phyloP scores from a whole-genome alignment of 2,888 invertebrate species.

The Nomada goodeniana region DNA sequence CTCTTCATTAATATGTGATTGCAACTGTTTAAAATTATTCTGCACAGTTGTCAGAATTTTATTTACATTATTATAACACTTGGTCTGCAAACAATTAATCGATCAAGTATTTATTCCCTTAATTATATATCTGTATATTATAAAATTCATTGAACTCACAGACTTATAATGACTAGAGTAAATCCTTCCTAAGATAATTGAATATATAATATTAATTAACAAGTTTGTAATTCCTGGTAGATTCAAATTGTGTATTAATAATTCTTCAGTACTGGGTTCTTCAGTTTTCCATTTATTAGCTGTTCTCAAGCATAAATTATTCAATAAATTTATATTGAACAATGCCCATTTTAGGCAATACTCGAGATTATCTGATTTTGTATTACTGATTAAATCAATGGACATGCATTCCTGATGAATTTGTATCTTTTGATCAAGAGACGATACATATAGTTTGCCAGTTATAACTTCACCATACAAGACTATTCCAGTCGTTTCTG shows the following conservation, averaged over 20 bases:
- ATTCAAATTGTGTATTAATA: conserved; percentile 54
- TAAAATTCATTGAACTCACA: conserved; percentile 73
- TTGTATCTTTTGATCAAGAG: conserved; percentile 67
- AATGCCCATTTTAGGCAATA: conserved; percentile 80
- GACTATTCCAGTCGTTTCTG: conserved; percentile 73
- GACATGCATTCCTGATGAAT: conserved; percentile 65
- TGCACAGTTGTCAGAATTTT: conserved; percentile 73
- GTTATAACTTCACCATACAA: conserved; percentile 79
- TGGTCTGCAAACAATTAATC: conserved; percentile 75
- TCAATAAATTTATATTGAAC: conserved; percentile 75
- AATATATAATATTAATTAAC: conserved; percentile 80
- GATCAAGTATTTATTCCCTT: conserved; percentile 16
- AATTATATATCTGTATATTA: conserved; percentile 27
- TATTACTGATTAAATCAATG: conserved; percentile 69
- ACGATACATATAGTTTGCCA: conserved; percentile 77
- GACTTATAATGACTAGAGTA: conserved; percentile 84
- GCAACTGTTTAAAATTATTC: conserved; percentile 74
- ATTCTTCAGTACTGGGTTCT: conserved; percentile 58
- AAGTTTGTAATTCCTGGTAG: conserved; percentile 77
- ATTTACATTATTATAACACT: conserved; percentile 78
- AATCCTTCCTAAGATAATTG: conserved; percentile 79
- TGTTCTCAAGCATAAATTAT: conserved; percentile 63
- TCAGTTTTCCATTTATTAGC: conserved; percentile 61
- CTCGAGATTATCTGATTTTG: conserved; percentile 71
- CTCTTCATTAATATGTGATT: conserved; percentile 70